Evolutionary conservation across 2,888 invertebrate species (phyloP).

Genomic region (Melinopterus prodromus): DNA sequence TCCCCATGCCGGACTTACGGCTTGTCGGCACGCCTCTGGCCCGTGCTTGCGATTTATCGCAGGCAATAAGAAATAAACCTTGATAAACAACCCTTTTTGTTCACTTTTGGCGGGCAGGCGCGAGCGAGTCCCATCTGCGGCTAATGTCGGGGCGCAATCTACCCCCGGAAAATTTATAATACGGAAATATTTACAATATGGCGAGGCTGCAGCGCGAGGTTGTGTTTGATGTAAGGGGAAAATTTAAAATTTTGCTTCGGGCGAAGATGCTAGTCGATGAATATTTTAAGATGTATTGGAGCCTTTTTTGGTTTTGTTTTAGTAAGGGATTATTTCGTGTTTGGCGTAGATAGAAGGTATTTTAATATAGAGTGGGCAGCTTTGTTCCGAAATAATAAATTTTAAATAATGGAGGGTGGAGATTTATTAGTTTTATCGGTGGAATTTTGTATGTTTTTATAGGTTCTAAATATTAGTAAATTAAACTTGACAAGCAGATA

Average conservation of each 20-base stretch:
- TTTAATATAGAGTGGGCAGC: too few species aligned
- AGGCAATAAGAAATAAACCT: conserved; percentile 21
- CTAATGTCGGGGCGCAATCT: conserved; percentile 10
- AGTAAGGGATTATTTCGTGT: too few species aligned
- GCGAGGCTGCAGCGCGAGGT: neutral
- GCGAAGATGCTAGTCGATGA: neutral
- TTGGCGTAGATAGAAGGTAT: too few species aligned
- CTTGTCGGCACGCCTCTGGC: conserved; percentile 13
- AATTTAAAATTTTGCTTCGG: neutral
- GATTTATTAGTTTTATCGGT: too few species aligned
- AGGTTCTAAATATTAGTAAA: too few species aligned
- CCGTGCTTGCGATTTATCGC: conserved; percentile 7
- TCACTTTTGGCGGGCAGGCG: neutral
- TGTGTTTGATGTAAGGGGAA: neutral
- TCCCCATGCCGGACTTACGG: neutral
- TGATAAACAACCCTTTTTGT: conserved; percentile 24
- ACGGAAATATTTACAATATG: neutral
- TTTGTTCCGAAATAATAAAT: too few species aligned
- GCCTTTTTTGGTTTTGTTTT: neutral
- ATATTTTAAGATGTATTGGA: neutral
- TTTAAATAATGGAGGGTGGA: too few species aligned
- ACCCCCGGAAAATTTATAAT: neutral
- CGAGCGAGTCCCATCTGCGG: conserved; percentile 13
- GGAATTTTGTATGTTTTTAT: too few species aligned
- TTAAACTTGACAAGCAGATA: too few species aligned